Conservation (phyloP, 1,140 invertebrate genomes). For the Xylocopa sonorina region DNA sequence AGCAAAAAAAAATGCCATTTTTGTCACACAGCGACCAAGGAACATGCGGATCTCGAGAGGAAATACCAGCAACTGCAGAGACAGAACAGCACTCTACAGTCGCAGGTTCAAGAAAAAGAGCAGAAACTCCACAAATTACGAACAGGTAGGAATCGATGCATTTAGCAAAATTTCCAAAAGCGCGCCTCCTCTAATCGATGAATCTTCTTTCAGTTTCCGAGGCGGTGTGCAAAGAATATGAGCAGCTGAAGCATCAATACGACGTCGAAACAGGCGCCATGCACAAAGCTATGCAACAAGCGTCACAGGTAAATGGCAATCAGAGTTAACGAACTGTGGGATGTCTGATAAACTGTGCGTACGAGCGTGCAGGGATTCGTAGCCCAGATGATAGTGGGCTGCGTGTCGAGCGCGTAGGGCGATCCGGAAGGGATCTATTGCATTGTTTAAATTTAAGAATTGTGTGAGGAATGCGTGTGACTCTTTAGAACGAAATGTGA, state of each 20-base stretch:
- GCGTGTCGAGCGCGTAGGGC: too few species aligned
- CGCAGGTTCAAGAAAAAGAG: constrained; percentile 84
- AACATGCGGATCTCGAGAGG: constrained; percentile 84
- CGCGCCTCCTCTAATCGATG: too few species aligned
- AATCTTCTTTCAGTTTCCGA: constrained; percentile 83
- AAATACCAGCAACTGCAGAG: constrained; percentile 83
- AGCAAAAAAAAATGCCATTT: constrained; percentile 10
- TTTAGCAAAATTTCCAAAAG: neutral
- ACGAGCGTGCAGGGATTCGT: too few species aligned
- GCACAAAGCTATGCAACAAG: constrained; percentile 84
- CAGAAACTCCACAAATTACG: constrained; percentile 84
- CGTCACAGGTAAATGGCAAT: constrained; percentile 81
- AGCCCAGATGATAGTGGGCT: too few species aligned
- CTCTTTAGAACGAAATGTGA: too few species aligned
- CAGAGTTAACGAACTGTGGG: neutral
- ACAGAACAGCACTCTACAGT: constrained; percentile 83
- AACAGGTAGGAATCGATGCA: constrained; percentile 71
- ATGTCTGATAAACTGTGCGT: too few species aligned
- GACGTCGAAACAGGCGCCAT: constrained; percentile 87
- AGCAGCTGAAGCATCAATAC: constrained; percentile 87
- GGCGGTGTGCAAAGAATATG: constrained; percentile 88
- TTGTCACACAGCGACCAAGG: constrained; percentile 81
- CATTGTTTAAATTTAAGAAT: too few species aligned
- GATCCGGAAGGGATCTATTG: too few species aligned
- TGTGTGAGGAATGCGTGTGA: too few species aligned